Base-by-base conservation (phyloP, 1,140 invertebrate species). In the Schmidtea mediterranea region DNA sequence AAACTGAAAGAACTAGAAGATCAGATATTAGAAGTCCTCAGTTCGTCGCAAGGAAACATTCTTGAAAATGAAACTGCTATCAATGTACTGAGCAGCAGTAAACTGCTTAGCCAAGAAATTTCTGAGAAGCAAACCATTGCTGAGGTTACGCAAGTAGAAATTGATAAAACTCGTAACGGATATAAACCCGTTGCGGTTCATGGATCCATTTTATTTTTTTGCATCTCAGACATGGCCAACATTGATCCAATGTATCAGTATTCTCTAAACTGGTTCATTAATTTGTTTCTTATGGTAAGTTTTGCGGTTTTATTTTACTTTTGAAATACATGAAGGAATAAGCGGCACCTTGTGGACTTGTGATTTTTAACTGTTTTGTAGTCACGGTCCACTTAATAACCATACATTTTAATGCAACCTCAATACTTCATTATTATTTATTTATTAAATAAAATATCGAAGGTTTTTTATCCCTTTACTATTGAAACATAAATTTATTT, bases 1-100 rank as follows among this genome's bases (percentile, higher is more conserved):
- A 72, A 80, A 55, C 59, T 92, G 38, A 82, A 87, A 60, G 82
- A 90, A 58, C 83, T 86, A 15, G 84, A 92, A 69, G 80, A 89
- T 60, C 79, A 87, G 65, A 94, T 94, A 54, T 68, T 94, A 0
- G 72, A 81, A 65, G 75, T 86, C 52, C 68, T 92, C 1, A 79
- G 70, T 16, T 55, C 66, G 2, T 74, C 74, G n/a, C 63, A 75
- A 60, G 82, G 83, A 8, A 84, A 86, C 62, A 66, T 66, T 54
- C 54, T 66, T 21, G 64, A 66, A 50, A 62, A 66, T 56, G 64
- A 66, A 48, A 61, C 55, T 12, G 64, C 64, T 43, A 66, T 65
- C 46, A 61, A 62, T 50, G 53, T 66, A 41, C 55, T 66, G 13
- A 64, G 62, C 9, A 61, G 61, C 10, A 65, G 63, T 19, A 65